Percentiles rank a stretch among this genome's conserved stretches.
Conservation (phyloP, 2,888 invertebrate species). For the Strigamia transsilvanica region DNA sequence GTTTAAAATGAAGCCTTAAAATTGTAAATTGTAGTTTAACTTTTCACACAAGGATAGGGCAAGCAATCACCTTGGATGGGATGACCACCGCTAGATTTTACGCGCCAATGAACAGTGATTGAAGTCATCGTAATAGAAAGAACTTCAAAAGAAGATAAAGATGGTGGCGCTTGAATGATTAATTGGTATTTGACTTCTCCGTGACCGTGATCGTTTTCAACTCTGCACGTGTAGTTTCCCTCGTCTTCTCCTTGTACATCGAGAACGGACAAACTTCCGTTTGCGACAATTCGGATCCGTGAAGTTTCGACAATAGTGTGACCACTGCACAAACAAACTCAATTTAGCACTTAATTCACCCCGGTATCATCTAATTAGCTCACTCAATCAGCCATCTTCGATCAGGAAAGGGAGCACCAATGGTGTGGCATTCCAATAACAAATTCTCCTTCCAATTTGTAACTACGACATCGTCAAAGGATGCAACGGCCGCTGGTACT, state of each 20-base stretch:
- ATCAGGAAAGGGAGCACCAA: slow-evolving; percentile 56
- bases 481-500: slow-evolving; percentile 56
- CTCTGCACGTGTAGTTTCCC: slow-evolving; percentile 53
- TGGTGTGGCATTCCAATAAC: slow-evolving; percentile 53
- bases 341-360: slow-evolving; percentile 32
- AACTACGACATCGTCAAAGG: slow-evolving; percentile 54
- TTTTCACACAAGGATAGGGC: background rate
- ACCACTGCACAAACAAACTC: slow-evolving; percentile 51
- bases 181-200: slow-evolving; percentile 53
- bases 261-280: slow-evolving; percentile 50
- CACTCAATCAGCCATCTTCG: slow-evolving; percentile 56
- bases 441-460: slow-evolving; percentile 56
- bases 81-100: slow-evolving; percentile 53
- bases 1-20: slow-evolving; percentile 52
- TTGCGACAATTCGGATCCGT: slow-evolving; percentile 50
- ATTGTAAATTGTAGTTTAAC: background rate
- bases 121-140: slow-evolving; percentile 52
- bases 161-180: slow-evolving; percentile 53
- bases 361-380: background rate
- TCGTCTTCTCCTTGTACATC: slow-evolving; percentile 53
- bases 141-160: slow-evolving; percentile 50
- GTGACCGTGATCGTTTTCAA: slow-evolving; percentile 53
- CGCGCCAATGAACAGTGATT: slow-evolving; percentile 53
- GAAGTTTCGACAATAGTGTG: slow-evolving; percentile 50
- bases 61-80: slow-evolving; percentile 50